Percentiles rank a stretch among this genome's conserved stretches.
These are phyloP conservation scores for Labeo catla DNA, from an alignment of 2,113 vertebrate species.

Conservation along the genomic window DNA sequence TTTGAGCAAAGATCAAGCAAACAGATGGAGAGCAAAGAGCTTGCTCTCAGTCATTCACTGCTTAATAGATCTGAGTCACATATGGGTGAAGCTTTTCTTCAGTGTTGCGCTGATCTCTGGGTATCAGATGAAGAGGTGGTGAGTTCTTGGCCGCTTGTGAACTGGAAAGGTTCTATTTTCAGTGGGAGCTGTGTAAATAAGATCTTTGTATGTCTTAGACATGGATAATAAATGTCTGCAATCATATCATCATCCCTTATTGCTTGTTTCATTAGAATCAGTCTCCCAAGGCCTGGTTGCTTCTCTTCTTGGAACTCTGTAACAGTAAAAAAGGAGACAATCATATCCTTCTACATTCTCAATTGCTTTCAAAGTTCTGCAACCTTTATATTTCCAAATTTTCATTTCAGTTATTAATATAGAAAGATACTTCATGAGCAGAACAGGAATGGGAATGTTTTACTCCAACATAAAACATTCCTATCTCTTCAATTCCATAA, in stretches of 20 bases:
- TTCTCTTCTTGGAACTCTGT: background rate
- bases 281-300: background rate
- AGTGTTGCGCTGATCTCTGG: background rate
- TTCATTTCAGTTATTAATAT: background rate
- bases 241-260: background rate
- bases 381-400: background rate
- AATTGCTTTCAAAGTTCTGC: background rate
- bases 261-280: background rate
- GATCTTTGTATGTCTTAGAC: background rate
- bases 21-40: slow-evolving; percentile 28
- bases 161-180: background rate
- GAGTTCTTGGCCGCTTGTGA: background rate
- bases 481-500: no score
- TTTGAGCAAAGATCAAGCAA: slow-evolving; percentile 23
- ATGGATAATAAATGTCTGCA: background rate
- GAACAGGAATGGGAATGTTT: background rate
- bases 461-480: no score
- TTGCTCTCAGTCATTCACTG: background rate
- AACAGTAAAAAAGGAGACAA: background rate
- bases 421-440: background rate
- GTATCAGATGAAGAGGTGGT: background rate
- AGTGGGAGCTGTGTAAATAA: slow-evolving; percentile 6
- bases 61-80: slow-evolving; percentile 23
- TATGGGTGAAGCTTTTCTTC: slow-evolving; percentile 18
- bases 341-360: background rate